These are phyloP conservation scores for Manis javanica DNA, from an alignment of 2,797 vertebrate genomes.

Conservation along the genomic window DNA sequence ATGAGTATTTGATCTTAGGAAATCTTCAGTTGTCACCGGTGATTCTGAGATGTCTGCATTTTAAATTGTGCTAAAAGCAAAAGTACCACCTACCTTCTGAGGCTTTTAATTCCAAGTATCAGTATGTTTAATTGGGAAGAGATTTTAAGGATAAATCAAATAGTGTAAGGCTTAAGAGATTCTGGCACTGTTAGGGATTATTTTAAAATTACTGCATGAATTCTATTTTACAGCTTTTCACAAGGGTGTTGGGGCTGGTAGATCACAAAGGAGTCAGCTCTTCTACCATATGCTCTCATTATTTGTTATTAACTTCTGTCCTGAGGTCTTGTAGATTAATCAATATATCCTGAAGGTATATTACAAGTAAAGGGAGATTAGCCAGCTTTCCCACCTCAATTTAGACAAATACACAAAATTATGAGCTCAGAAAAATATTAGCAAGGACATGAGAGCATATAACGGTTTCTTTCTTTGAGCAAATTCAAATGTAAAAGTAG, in stretches of 20 bases:
- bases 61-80: slow-evolving; percentile 24
- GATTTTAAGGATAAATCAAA: slow-evolving; percentile 64
- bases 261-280: slow-evolving; percentile 54
- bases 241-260: not conserved
- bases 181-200: not conserved
- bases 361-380: slow-evolving; percentile 72
- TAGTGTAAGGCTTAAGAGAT: not conserved
- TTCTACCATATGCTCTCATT: not conserved
- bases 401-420: slow-evolving; percentile 74
- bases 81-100: not conserved
- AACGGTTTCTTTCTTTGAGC: slow-evolving; percentile 65
- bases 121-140: slow-evolving; percentile 58
- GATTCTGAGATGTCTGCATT: not conserved
- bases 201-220: slow-evolving; percentile 7
- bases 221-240: not conserved
- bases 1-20: not conserved
- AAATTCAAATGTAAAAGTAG: slow-evolving; percentile 70
- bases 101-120: slow-evolving; percentile 55
- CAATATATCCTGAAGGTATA: slow-evolving; percentile 47
- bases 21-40: not conserved
- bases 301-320: slow-evolving; percentile 67
- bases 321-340: slow-evolving; percentile 36
- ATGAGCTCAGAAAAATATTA: slow-evolving; percentile 57
- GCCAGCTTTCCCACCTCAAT: not conserved
- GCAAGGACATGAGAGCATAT: slow-evolving; percentile 44